Evolutionary conservation across 2,888 invertebrate species (phyloP), one percentile per base, ranked within the genome.

Genomic region (Caenorhabditis angaria): DNA sequence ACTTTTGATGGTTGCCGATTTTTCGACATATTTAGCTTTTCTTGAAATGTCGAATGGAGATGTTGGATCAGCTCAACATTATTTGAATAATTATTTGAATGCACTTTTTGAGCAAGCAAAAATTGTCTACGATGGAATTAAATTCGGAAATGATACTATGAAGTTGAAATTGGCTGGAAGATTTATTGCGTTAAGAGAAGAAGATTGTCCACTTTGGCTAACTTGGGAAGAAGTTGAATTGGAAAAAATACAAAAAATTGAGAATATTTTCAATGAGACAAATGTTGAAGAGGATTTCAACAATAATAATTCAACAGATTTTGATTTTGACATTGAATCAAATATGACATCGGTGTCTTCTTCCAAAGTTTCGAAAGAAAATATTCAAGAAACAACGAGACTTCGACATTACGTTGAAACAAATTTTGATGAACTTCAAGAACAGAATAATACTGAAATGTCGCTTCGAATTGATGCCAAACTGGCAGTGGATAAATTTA

Each of bases 21-120:
- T 71, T 60, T 68, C 76, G 12, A 58, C 76, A 2, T 78, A 78
- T 59, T 61, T 69, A 60, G 79, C 69, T 2, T 80, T 80, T 53
- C 25, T 81, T 10, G 80, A 80, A 12, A 72, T 81, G 60, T 48
- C 77, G 3, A 67, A 65, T 48, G 77, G 77, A 18, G 74, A 80
- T 50, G 66, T 63, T n/a, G 53, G 56, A 22, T 50, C 66, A 10
- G 80, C 77, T 1, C 65, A 65, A 25, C 68, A 72, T n/a, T 69
- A 74, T 50, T 35, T 74, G 24, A 71, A 75, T 28, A 75, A 74
- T 14, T 84, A 84, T 54, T 56, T 84, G 28, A 58, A 62, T 8
- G 79, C 79, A 1, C 62, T 83, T 22, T 84, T 79, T 48, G 80
- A 84, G 27, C 83, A 84, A 65, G 78, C 65, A 18, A 65, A 66